phyloP scores from a whole-genome alignment of 2,797 vertebrate genomes.

The Mus minutoides region DNA sequence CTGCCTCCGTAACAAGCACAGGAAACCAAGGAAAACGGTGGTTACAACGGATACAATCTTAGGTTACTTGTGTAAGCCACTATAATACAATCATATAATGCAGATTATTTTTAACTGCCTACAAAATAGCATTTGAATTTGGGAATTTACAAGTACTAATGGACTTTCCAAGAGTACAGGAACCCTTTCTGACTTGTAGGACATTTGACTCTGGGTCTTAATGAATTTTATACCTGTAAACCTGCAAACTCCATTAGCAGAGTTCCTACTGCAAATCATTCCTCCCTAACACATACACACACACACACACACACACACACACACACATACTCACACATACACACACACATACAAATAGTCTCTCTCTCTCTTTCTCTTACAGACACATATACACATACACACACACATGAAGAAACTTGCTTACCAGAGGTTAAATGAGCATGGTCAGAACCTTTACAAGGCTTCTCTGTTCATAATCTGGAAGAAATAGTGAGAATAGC shows the following conservation, averaged over 20 bases:
- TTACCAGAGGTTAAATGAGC: constrained; percentile 29
- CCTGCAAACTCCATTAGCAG: not conserved
- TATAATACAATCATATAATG: not conserved
- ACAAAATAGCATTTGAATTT: constrained; percentile 51
- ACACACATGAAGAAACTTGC: not conserved
- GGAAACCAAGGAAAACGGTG: not conserved
- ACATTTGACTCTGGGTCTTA: not conserved
- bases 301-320: no score
- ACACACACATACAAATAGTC: no score
- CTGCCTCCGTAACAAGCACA: constrained; percentile 9
- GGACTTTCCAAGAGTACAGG: constrained; percentile 2
- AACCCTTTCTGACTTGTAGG: not conserved
- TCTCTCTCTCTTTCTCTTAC: no score
- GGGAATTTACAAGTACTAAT: not conserved
- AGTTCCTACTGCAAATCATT: not conserved
- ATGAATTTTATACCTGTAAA: not conserved
- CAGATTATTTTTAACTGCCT: not conserved
- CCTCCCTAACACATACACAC: not conserved
- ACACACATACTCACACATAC: no score
- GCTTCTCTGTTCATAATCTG: not conserved
- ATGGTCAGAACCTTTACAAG: not conserved
- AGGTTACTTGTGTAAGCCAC: not conserved
- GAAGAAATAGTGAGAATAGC: constrained; percentile 38
- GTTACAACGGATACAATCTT: not conserved
- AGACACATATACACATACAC: not conserved